Evolutionary conservation across 2,113 vertebrate species (phyloP), one percentile per base, ranked within the genome.

Genomic region (Calyptomena viridis): DNA sequence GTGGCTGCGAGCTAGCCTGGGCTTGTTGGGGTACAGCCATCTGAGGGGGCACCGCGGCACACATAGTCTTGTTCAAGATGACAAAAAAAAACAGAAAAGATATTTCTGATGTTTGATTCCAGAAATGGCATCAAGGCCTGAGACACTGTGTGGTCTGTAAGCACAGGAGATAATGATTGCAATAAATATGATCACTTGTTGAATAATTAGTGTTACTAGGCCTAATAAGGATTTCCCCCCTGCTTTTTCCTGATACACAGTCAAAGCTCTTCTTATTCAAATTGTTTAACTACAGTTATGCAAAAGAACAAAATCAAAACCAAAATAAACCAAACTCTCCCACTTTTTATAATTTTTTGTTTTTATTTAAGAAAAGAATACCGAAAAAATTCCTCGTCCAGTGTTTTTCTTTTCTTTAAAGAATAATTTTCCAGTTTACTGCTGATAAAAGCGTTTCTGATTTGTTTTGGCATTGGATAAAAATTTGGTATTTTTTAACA

Each of bases 181-280:
- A 78, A 46, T 88, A 96, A 85, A 88, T 88, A 40, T n/a, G 35
- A 58, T 7, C 47, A 53, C 11, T 3, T 68, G 11, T 44, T 96
- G 63, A 97, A 87, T 93, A 93, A 94, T 88, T 93, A 89, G 89
- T 91, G 13, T 30, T 39, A 31, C n/a, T 9, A 68, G 21, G 3
- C 31, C 80, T 92, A 72, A 78, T 1, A 2, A 84, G 24, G 33
- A 31, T 12, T 60, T 86, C 35, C 2, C 11, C 42, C 24, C 14
- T 35, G 37, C 16, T 58, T 84, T 90, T 86, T 80, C 27, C 27
- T 67, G 42, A 71, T 49, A 25, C 21, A n/a, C 8, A 37, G 7
- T 64, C 64, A 77, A 71, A 56, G 21, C 8, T 67, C 8, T 31
- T 37, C 17, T 79, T 8, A 22, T 56, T 87, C 35, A 82, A n/a